Conservation (phyloP, 2,113 vertebrate species). For the Labeo catla region DNA sequence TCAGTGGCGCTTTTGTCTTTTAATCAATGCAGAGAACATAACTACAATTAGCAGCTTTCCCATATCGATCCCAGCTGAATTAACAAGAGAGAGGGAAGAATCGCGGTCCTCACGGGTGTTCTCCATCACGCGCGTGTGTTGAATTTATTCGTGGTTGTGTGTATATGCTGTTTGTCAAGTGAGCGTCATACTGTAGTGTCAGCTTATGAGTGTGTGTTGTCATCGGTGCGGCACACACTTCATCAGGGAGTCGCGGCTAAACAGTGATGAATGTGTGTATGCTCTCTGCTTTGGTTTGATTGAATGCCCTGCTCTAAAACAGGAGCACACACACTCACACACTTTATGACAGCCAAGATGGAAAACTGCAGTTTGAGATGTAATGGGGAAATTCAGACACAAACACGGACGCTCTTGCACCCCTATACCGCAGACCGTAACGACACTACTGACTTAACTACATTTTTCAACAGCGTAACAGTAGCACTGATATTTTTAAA, state of each 20-base stretch:
- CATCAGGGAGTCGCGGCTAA: neutral
- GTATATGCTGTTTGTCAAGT: neutral
- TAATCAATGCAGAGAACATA: conserved; percentile 43
- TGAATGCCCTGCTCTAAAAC: conserved; percentile 12
- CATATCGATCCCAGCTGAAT: conserved; percentile 40
- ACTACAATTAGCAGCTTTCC: conserved; percentile 47
- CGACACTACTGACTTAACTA: neutral
- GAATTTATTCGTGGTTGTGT: conserved; percentile 13
- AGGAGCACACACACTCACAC: neutral
- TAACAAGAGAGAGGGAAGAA: conserved; percentile 24
- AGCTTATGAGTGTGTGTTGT: conserved; percentile 13
- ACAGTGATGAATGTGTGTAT: conserved; percentile 46
- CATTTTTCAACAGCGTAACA: neutral
- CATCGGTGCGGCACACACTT: conserved; percentile 7
- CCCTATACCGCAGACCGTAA: neutral
- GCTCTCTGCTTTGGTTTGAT: conserved; percentile 36
- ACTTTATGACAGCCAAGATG: conserved; percentile 40
- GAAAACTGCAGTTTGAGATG: conserved; percentile 41
- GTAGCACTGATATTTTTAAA: neutral
- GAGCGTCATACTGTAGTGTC: neutral
- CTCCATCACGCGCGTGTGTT: neutral
- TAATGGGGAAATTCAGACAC: conserved; percentile 37
- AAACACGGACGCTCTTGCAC: neutral
- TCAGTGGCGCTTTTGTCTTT: conserved; percentile 37
- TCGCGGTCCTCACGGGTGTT: neutral